Percentiles rank a stretch among this genome's conserved stretches.
Conservation (phyloP, 2,797 vertebrate species). For the Podargus strigoides region DNA sequence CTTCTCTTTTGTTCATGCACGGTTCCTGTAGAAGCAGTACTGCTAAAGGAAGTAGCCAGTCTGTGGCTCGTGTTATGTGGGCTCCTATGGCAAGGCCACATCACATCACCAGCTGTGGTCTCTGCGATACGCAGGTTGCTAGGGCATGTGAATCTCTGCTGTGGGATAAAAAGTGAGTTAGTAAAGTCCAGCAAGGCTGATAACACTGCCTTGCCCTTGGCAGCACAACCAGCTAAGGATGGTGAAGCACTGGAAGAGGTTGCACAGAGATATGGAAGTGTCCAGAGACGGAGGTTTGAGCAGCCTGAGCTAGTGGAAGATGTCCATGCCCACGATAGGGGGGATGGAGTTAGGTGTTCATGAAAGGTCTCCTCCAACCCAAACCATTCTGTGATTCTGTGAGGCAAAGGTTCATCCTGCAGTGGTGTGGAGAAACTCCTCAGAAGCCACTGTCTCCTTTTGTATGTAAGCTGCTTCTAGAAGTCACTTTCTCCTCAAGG, state of each 20-base stretch:
- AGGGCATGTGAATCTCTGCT: not conserved
- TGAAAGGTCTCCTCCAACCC: not conserved
- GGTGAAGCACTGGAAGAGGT: not conserved
- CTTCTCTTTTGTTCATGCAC: not conserved
- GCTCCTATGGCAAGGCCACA: not conserved
- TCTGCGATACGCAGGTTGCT: not conserved
- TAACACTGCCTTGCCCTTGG: not conserved
- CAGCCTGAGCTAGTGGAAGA: not conserved
- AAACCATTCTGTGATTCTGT: not conserved
- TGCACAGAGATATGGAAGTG: not conserved
- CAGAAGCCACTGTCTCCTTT: not conserved
- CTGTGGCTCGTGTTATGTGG: not conserved
- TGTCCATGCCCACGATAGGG: rapidly evolving
- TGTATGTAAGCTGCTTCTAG: not conserved
- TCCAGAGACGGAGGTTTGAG: not conserved
- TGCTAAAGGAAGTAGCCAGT: not conserved
- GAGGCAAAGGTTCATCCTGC: not conserved
- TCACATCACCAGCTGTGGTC: not conserved
- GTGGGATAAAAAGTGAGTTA: not conserved
- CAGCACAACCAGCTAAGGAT: not conserved
- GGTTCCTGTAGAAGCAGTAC: not conserved
- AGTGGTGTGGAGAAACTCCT: not conserved
- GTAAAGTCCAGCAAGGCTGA: not conserved
- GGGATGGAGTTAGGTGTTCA: not conserved
- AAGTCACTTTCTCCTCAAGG: not conserved